Percentiles rank a stretch among this genome's conserved stretches.
These are phyloP conservation scores for Gopherus flavomarginatus DNA, from an alignment of 2,113 vertebrate genomes.

Conservation along the genomic window DNA sequence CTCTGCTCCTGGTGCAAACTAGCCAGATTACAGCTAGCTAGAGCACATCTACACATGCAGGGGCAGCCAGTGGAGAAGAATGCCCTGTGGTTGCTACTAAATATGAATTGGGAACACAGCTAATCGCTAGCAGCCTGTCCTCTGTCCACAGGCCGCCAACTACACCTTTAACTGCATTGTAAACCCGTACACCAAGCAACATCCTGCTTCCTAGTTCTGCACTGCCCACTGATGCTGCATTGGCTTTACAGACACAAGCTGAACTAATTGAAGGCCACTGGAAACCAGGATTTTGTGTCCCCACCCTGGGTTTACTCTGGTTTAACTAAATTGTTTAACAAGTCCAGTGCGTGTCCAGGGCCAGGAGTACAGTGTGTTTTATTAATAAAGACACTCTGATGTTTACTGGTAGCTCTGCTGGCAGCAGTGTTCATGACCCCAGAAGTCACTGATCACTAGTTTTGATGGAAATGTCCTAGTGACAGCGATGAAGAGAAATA, in stretches of 20 bases:
- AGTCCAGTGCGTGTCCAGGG: background rate
- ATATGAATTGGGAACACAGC: background rate
- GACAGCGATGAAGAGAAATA: background rate
- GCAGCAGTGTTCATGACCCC: fast-evolving
- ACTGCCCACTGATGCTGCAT: background rate
- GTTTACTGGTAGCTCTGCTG: background rate
- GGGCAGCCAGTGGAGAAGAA: background rate
- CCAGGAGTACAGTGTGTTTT: background rate
- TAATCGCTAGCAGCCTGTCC: background rate
- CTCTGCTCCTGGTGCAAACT: no score
- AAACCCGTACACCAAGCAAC: background rate
- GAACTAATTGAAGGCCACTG: background rate
- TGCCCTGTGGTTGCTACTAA: background rate
- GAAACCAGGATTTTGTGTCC: background rate
- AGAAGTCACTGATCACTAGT: fast-evolving
- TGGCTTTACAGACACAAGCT: background rate
- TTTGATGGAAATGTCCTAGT: background rate
- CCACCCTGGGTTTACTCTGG: background rate
- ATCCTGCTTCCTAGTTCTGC: background rate
- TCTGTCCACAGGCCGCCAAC: background rate
- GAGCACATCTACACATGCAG: background rate
- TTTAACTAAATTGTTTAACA: background rate
- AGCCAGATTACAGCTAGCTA: background rate
- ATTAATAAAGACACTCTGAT: background rate
- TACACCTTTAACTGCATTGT: background rate